A percentile compares a stretch with the other conserved stretches of the same genome.
Conservation (phyloP, 2,888 invertebrate species). For the Cephus rjabovi region DNA sequence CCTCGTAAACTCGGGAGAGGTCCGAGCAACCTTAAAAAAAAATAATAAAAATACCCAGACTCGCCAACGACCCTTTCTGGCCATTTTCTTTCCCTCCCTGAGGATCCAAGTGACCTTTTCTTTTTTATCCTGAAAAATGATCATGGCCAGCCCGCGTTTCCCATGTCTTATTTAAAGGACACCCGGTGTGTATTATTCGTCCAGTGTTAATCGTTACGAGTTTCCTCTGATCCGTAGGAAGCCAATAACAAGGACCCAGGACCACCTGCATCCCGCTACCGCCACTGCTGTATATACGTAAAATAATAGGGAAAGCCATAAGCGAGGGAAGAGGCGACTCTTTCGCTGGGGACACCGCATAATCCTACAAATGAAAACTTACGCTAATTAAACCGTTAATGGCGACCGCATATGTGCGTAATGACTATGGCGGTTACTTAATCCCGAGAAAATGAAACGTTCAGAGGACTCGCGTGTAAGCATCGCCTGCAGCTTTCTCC, state of each 20-base stretch:
- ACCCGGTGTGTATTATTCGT: not conserved
- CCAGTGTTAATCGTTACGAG: constrained; percentile 44
- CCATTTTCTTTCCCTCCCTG: not conserved
- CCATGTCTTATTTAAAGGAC: constrained; percentile 3
- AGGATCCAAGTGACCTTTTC: not conserved
- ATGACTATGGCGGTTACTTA: constrained; percentile 59
- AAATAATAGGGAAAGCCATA: not conserved
- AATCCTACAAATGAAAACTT: constrained; percentile 65
- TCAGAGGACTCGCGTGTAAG: constrained; percentile 47
- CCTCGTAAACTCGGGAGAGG: not conserved
- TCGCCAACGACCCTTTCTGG: not conserved
- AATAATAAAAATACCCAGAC: not conserved
- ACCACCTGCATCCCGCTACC: constrained; percentile 34
- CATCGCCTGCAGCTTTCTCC: constrained; percentile 31
- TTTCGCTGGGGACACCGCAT: constrained; percentile 29
- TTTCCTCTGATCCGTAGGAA: constrained; percentile 47
- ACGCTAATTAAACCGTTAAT: constrained; percentile 66
- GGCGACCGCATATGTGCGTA: constrained; percentile 58
- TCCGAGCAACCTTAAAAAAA: not conserved
- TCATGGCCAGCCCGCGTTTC: constrained; percentile 2
- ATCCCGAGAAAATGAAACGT: constrained; percentile 63
- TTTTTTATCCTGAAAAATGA: constrained; percentile 1
- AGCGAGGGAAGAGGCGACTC: not conserved
- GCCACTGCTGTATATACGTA: constrained; percentile 23
- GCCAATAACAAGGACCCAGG: constrained; percentile 53